Percentiles rank a stretch among this genome's conserved stretches.
Evolutionary conservation across 2,113 vertebrate species (phyloP).

Genomic region (Toxotes chatareus): DNA sequence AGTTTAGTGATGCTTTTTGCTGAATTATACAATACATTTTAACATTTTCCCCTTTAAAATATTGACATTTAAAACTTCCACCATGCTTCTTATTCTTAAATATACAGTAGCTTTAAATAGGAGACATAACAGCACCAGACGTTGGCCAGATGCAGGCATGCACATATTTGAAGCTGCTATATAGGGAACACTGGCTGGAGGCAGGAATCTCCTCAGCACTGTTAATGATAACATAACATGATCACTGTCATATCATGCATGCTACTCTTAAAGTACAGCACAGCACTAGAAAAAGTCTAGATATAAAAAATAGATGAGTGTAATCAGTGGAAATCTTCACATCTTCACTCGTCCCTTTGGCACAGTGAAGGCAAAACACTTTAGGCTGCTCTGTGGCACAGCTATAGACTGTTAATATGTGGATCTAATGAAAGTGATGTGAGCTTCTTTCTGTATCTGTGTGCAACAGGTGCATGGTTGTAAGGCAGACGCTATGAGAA

Average conservation of each 20-base stretch:
- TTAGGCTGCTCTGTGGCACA: neutral
- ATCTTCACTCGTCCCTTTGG: neutral
- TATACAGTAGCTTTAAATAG: neutral
- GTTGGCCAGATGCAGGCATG: neutral
- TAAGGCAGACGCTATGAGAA: neutral
- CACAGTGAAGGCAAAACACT: neutral
- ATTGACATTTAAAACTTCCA: neutral
- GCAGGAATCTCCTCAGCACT: neutral
- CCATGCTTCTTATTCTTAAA: neutral
- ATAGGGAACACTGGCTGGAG: neutral
- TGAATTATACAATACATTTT: neutral
- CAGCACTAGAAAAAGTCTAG: neutral
- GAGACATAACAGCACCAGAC: neutral
- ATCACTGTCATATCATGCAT: neutral
- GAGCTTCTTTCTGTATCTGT: neutral
- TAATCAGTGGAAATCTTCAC: neutral
- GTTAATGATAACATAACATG: neutral
- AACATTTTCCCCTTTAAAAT: neutral
- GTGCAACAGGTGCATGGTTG: neutral
- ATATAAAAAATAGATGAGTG: neutral
- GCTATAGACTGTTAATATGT: neutral
- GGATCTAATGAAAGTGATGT: neutral
- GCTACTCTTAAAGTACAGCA: neutral
- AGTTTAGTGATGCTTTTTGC: neutral
- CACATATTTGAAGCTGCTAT: neutral